phyloP scores from a whole-genome alignment of 2,888 invertebrate genomes.

The Creontiades dilutus region DNA sequence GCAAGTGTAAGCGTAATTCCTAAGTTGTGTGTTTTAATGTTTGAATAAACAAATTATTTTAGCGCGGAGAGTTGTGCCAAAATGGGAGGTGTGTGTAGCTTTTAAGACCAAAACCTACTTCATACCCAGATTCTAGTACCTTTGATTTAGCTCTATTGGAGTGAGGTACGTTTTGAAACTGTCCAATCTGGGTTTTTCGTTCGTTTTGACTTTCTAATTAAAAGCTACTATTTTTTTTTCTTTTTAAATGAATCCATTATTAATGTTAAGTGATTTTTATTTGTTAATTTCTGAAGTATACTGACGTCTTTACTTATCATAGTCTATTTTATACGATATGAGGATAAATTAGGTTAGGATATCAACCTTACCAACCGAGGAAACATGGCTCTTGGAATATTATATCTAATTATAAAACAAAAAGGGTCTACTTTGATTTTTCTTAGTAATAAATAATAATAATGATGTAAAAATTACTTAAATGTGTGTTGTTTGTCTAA shows the following conservation, averaged over 20 bases:
- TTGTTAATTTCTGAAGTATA: conserved; percentile 38
- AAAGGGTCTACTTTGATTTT: conserved; percentile 72
- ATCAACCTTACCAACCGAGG: conserved; percentile 73
- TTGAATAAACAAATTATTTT: conserved; percentile 48
- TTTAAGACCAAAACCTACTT: conserved; percentile 31
- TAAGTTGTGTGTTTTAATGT: conserved; percentile 39
- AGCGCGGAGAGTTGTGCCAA: conserved; percentile 73
- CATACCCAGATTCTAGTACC: background rate
- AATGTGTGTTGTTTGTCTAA: conserved; percentile 72
- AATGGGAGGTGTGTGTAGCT: conserved; percentile 68
- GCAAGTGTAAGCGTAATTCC: background rate
- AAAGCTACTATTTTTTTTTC: conserved; percentile 27
- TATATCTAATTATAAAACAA: conserved; percentile 61
- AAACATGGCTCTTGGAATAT: conserved; percentile 65
- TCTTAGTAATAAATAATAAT: conserved; percentile 68
- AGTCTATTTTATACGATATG: conserved; percentile 58
- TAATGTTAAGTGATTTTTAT: conserved; percentile 4
- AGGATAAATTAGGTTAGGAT: conserved; percentile 73
- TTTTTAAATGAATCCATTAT: background rate
- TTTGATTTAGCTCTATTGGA: too few species aligned
- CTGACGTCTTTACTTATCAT: conserved; percentile 55
- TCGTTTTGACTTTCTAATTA: conserved; percentile 1
- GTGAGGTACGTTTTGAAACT: background rate
- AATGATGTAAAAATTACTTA: conserved; percentile 70
- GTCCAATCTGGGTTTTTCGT: background rate